These are phyloP conservation scores for Saiga tatarica DNA, from an alignment of 2,113 vertebrate species.

Conservation along the genomic window DNA sequence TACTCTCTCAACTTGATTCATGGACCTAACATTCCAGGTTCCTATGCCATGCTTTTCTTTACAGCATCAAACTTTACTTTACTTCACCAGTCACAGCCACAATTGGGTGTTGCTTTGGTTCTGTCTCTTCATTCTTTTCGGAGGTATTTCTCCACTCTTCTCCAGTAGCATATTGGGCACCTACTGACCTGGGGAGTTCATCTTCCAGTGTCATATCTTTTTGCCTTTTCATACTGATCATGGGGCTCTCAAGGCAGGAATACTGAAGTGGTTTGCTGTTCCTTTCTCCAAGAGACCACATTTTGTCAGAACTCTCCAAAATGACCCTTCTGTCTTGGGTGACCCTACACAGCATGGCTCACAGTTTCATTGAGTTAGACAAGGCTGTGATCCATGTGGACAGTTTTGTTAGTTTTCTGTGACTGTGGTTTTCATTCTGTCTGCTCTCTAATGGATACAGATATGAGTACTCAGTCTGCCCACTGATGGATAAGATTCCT, in stretches of 20 bases:
- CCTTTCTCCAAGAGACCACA: not conserved
- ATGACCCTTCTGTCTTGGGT: not conserved
- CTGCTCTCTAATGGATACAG: not conserved
- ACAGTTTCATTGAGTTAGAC: not conserved
- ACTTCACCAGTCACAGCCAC: not conserved
- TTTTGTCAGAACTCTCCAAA: not conserved
- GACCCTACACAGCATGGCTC: not conserved
- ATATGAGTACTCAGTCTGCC: not conserved
- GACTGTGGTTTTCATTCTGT: not conserved
- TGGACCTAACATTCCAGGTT: not conserved
- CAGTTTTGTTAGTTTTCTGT: not conserved
- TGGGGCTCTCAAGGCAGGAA: not conserved
- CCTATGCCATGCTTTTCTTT: not conserved
- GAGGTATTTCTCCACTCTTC: not conserved
- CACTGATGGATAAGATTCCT: not conserved
- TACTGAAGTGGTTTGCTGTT: not conserved
- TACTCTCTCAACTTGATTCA: not conserved
- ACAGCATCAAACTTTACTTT: not conserved
- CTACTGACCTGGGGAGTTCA: not conserved
- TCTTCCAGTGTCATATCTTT: not conserved
- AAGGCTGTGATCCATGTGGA: not conserved
- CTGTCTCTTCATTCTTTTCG: not conserved
- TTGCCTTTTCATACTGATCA: not conserved
- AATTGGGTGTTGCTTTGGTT: fast-evolving
- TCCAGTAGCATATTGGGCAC: not conserved